Evolutionary conservation across 2,113 vertebrate species (phyloP), one percentile per base, ranked within the genome.

Genomic region (Dolichotis patagonum): DNA sequence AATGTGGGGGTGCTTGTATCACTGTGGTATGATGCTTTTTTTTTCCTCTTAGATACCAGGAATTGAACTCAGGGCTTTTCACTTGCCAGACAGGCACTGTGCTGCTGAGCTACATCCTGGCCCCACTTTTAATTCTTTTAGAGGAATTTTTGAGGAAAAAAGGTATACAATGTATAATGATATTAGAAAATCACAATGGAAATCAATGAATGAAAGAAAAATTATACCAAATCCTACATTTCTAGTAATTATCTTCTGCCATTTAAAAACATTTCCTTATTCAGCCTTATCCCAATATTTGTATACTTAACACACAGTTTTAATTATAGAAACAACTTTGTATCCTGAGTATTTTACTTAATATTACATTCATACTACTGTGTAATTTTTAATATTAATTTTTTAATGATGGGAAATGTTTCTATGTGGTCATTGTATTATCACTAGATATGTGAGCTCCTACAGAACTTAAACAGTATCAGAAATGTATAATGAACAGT

Each of bases 281-380:
- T 96, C 77, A 77, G 73, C 35, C 22, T 91, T 91, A 71, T 60
- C 16, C 54, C 84, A 32, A 84, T 65, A 73, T 73, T 90, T 26
- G 26, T 56, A 58, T 41, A 54, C 54, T 65, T 92, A n/a, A 75
- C 30, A n/a, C 28, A 20, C 26, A 91, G 3, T 77, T 96, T 92
- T 65, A 88, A 78, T 62, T 43, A 82, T 17, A 91, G 78, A 78
- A 96, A 69, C 10, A 88, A 60, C 11, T 85, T 92, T 96, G 46
- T 46, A 56, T 58, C n/a, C 7, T 84, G 2, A n/a, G 2, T 84
- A 0, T 81, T 90, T 90, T 22, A 60, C 22, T 67, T 85, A 71
- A 46, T 90, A 49, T 38, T 91, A 65, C 43, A 43, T 58, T 49
- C 43, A 91, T 26, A 38, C 58, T 69, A 35, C 56, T 35, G 4